A percentile compares a stretch with the other conserved stretches of the same genome.
These are phyloP conservation scores for Otolemur crassicaudatus DNA, from an alignment of 2,797 vertebrate species.

Conservation along the genomic window DNA sequence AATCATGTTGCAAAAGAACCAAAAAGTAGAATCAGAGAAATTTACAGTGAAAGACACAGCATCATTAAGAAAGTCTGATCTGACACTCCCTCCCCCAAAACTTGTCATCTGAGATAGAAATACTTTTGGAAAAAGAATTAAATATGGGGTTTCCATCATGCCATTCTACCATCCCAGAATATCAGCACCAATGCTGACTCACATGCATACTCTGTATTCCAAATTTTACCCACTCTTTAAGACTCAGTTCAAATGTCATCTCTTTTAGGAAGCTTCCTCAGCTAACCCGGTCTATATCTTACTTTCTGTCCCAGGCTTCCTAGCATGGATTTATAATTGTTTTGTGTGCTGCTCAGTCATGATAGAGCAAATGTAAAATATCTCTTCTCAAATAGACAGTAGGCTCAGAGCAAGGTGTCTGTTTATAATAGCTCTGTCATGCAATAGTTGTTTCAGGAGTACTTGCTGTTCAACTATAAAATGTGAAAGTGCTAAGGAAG, in stretches of 20 bases:
- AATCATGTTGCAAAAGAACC: slow-evolving; percentile 53
- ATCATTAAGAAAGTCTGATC: neutral
- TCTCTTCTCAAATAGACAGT: slow-evolving; percentile 26
- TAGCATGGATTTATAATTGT: slow-evolving; percentile 10
- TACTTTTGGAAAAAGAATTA: slow-evolving; percentile 58
- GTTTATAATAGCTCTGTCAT: neutral
- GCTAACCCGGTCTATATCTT: neutral
- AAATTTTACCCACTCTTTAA: slow-evolving; percentile 36
- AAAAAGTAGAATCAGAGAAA: neutral
- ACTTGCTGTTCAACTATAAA: slow-evolving; percentile 36
- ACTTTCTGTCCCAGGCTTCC: slow-evolving; percentile 17
- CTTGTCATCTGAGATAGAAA: slow-evolving; percentile 56
- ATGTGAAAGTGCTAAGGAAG: neutral
- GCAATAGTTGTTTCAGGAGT: slow-evolving; percentile 5
- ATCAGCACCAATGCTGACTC: slow-evolving; percentile 29
- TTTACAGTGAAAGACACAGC: neutral
- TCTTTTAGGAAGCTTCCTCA: slow-evolving; percentile 22
- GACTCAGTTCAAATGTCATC: slow-evolving; percentile 17
- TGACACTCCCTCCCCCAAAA: slow-evolving; percentile 12
- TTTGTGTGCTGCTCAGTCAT: neutral
- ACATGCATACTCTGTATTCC: neutral
- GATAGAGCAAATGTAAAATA: slow-evolving; percentile 17
- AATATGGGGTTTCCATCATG: slow-evolving; percentile 38
- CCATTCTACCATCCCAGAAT: slow-evolving; percentile 33
- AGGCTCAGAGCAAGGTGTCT: slow-evolving; percentile 54